phyloP scores from a whole-genome alignment of 2,797 vertebrate species.

The Setipinna tenuifilis region DNA sequence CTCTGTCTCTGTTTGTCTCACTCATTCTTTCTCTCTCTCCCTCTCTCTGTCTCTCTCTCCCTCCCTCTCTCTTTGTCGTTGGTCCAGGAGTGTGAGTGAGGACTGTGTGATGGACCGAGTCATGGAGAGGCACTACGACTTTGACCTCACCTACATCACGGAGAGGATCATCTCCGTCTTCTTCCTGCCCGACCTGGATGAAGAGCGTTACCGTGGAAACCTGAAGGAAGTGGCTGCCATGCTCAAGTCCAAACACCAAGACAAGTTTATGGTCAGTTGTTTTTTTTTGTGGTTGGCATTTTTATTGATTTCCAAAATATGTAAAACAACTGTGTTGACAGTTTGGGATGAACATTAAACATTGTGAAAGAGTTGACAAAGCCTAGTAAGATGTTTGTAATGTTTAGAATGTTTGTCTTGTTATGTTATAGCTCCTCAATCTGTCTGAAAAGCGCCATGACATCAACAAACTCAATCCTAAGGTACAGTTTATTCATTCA shows the following conservation, averaged over 20 bases:
- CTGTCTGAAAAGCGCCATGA: constrained; percentile 91
- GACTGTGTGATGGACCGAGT: constrained; percentile 86
- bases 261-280: constrained; percentile 85
- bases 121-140: constrained; percentile 86
- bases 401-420: constrained; percentile 10
- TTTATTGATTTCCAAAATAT: neutral
- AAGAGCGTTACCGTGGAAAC: constrained; percentile 82
- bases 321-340: neutral
- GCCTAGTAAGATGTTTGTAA: constrained; percentile 16
- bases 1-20: too few species aligned
- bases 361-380: neutral
- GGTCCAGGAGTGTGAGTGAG: constrained; percentile 79
- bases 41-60: constrained; percentile 4
- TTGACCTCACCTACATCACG: constrained; percentile 93
- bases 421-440: constrained; percentile 83
- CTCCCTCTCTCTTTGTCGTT: constrained; percentile 11
- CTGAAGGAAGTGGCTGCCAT: constrained; percentile 88
- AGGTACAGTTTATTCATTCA: constrained; percentile 70
- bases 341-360: neutral
- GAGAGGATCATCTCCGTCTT: constrained; percentile 92
- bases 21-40: neutral
- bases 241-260: constrained; percentile 90
- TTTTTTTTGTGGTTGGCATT: neutral
- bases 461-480: constrained; percentile 85
- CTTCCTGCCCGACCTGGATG: constrained; percentile 83